These are phyloP conservation scores for Crossaster papposus DNA, from an alignment of 53 echinoderm and acorn worm species.

Conservation along the genomic window DNA sequence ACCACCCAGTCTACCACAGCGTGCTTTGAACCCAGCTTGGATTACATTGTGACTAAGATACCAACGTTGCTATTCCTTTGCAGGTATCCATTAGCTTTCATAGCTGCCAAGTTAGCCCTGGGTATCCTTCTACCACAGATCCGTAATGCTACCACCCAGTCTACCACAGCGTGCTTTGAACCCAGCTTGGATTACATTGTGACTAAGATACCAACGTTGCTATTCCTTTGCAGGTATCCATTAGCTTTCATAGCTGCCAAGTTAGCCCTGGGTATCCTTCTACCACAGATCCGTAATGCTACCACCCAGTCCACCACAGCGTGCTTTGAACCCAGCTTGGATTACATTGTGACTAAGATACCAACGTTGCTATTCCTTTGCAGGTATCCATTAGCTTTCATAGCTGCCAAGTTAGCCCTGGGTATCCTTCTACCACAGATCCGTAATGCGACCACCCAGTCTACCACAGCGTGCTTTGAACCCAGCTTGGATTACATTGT, in stretches of 20 bases:
- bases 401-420: too few species aligned
- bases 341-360: slow-evolving; percentile 97
- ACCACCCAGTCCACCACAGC: slow-evolving; percentile 95
- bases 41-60: too few species aligned
- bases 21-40: too few species aligned
- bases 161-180: slow-evolving; percentile 97
- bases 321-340: slow-evolving; percentile 98
- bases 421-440: too few species aligned
- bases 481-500: too few species aligned
- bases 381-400: too few species aligned
- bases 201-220: slow-evolving; percentile 97
- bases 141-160: slow-evolving; percentile 91
- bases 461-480: too few species aligned
- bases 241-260: slow-evolving; percentile 98
- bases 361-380: too few species aligned
- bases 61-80: too few species aligned
- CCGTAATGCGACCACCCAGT: too few species aligned
- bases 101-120: slow-evolving; percentile 94
- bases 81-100: slow-evolving; percentile 86
- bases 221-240: too few species aligned
- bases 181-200: slow-evolving; percentile 98
- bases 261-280: slow-evolving; percentile 83
- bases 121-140: slow-evolving; percentile 91
- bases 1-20: too few species aligned
- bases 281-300: slow-evolving; percentile 94